Evolutionary conservation across 2,113 vertebrate genomes (phyloP).

Genomic region (Corythornis cristatus): DNA sequence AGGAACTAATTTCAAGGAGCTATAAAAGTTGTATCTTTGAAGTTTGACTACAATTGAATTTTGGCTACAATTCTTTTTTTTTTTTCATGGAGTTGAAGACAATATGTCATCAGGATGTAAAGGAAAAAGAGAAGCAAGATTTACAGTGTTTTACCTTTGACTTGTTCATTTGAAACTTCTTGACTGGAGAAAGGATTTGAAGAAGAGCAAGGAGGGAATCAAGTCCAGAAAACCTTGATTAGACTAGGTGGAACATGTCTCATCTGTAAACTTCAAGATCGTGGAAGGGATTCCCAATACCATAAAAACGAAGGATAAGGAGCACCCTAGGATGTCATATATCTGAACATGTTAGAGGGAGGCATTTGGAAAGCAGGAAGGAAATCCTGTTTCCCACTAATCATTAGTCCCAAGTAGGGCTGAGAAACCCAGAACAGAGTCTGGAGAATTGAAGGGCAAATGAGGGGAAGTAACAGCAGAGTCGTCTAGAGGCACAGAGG

Average conservation of each 20-base stretch:
- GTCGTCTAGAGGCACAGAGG: background rate
- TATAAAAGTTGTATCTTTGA: constrained; percentile 27
- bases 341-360: background rate
- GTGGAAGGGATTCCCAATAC: background rate
- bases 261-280: background rate
- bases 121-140: background rate
- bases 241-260: background rate
- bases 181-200: background rate
- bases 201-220: background rate
- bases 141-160: background rate
- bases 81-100: background rate
- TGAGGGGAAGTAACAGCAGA: background rate
- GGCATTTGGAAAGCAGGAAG: background rate
- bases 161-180: background rate
- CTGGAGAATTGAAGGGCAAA: background rate
- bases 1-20: constrained; percentile 60
- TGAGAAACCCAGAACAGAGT: background rate
- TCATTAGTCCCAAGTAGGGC: background rate
- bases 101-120: background rate
- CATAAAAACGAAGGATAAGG: background rate
- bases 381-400: background rate
- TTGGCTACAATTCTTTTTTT: background rate
- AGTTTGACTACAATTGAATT: background rate
- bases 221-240: background rate
- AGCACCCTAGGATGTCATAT: background rate